Evolutionary conservation across 2,888 invertebrate species (phyloP), one percentile per base, ranked within the genome.

Genomic region (Muschampia staudingeri): DNA sequence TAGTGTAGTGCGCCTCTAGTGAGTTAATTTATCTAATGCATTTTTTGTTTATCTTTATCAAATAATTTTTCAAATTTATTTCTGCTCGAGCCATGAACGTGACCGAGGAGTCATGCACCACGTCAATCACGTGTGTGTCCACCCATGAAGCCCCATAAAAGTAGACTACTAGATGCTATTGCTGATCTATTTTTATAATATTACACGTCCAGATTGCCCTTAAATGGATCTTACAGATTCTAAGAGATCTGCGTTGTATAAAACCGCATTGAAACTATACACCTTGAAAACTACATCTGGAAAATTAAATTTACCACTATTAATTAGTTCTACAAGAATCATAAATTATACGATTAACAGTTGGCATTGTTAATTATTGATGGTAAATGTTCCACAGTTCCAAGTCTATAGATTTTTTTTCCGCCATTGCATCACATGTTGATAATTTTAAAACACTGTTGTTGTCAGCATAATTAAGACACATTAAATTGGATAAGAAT

Each of bases 81-180:
- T 90, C 88, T 88, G 89, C 90, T 78, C 85, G 84, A 82, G 88
- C 92, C 93, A 87, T 94, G 95, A 93, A 93, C 95, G 91, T 95
- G 96, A 94, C 95, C 95, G 91, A 95, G 95, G 93, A 91, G 90
- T 88, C 34, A 87, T 87, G 12, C 30, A 7, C 87, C 90, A 89
- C 91, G 89, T 88, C 91, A 83, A 86, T 90, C 91, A 90, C 92
- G 91, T 91, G 92, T 88, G 86, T 82, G 85, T 83, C 85, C 90
- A 89, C 87, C 85, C 87, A 83, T 84, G 95, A 96, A 96, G 94
- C 95, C 96, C 91, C 91, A 91, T 91, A 93, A 91, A 86, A 83
- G 70, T 80, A 65, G 48, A 69, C 42, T 30, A 34, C 52, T 25
- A 9, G 52, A 76, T 77, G 81, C 83, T 80, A 80, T 76, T 76